Evolutionary conservation across 2,888 invertebrate genomes (phyloP).

Genomic region (Eupithecia insigniata): DNA sequence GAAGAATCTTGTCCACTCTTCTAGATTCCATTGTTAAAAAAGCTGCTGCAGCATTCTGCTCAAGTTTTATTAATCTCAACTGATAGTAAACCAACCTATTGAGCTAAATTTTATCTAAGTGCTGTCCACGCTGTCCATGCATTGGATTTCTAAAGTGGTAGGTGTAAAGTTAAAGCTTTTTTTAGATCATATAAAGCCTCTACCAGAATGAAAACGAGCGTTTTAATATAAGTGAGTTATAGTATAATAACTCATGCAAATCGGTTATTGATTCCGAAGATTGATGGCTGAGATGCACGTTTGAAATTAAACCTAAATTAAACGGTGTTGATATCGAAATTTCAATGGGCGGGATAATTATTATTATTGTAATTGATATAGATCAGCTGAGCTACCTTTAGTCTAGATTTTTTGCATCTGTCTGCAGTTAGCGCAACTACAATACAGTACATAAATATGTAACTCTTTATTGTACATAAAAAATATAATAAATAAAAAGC

Average conservation of each 20-base stretch:
- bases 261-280: slow-evolving; percentile 45
- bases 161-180: neutral
- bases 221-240: slow-evolving; percentile 6
- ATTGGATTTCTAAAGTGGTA: neutral
- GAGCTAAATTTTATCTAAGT: too few relatives aligned
- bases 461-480: too few relatives aligned
- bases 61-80: too few relatives aligned
- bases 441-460: too few relatives aligned
- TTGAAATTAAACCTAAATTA: slow-evolving; percentile 34
- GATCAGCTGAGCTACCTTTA: neutral
- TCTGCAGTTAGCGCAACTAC: too few relatives aligned
- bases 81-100: too few relatives aligned
- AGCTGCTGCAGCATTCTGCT: too few relatives aligned
- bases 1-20: too few relatives aligned
- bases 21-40: too few relatives aligned
- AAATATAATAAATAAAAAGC: too few relatives aligned
- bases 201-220: neutral
- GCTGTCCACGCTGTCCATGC: neutral
- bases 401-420: neutral
- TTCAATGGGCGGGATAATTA: slow-evolving; percentile 5
- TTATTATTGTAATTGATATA: neutral
- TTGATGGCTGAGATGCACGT: slow-evolving; percentile 31
- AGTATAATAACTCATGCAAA: slow-evolving; percentile 42
- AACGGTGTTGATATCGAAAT: slow-evolving; percentile 17
- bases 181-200: neutral